phyloP scores from a whole-genome alignment of 2,113 vertebrate genomes.

The Colius striatus region DNA sequence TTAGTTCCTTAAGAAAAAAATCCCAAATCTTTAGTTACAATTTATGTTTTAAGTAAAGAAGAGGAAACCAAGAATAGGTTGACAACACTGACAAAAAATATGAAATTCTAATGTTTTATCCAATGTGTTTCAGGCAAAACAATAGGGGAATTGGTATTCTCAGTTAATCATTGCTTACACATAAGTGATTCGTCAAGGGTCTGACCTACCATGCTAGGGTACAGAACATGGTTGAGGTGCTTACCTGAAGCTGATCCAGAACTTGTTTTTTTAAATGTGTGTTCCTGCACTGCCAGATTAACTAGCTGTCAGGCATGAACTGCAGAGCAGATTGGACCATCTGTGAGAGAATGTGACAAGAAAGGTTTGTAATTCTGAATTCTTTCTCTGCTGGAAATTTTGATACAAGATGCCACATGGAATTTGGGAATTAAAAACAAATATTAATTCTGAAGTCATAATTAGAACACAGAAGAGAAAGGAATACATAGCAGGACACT shows the following conservation, averaged over 20 bases:
- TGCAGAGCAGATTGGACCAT: constrained; percentile 12
- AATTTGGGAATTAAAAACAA: not conserved
- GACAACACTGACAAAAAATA: not conserved
- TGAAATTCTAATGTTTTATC: not conserved
- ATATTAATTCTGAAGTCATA: not conserved
- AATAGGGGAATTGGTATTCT: not conserved
- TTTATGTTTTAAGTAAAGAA: not conserved
- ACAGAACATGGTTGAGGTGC: not conserved
- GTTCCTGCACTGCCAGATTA: not conserved
- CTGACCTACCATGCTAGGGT: not conserved
- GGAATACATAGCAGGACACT: not conserved
- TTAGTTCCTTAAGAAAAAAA: not conserved
- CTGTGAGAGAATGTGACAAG: constrained; percentile 6
- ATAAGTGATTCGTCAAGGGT: not conserved
- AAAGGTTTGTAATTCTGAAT: not conserved
- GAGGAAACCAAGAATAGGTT: not conserved
- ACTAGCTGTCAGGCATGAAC: not conserved
- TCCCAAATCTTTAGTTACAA: not conserved
- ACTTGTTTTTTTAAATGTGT: not conserved
- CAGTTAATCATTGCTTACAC: not conserved
- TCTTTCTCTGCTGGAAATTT: not conserved
- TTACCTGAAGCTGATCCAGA: not conserved
- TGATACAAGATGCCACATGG: not conserved
- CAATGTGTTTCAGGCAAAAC: not conserved
- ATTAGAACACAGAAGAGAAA: not conserved